These are phyloP conservation scores for Pavo muticus DNA, from an alignment of 2,113 vertebrate species.

Conservation along the genomic window DNA sequence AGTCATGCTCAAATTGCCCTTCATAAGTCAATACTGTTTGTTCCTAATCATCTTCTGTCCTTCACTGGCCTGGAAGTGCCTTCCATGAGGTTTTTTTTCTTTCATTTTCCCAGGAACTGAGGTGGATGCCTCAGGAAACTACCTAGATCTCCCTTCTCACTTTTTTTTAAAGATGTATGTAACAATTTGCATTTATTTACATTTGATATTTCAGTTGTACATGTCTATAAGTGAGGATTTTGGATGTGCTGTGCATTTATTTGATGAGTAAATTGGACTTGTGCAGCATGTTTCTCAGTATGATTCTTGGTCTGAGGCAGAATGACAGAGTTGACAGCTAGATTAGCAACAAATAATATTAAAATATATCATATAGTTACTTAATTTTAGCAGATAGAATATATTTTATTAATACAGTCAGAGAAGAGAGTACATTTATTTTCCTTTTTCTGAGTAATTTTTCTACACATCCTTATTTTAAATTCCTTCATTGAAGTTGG, in stretches of 20 bases:
- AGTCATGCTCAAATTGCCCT: not conserved
- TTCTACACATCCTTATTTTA: not conserved
- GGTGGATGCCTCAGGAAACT: rapidly evolving
- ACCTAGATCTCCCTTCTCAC: not conserved
- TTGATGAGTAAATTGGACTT: not conserved
- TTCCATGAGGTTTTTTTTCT: not conserved
- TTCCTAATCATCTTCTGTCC: not conserved
- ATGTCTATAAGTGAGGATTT: not conserved
- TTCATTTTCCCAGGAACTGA: not conserved
- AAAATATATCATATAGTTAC: not conserved
- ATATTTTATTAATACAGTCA: not conserved
- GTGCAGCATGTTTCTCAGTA: not conserved
- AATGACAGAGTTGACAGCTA: not conserved
- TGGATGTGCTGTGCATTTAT: rapidly evolving
- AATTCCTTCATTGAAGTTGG: not conserved
- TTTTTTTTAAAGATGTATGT: not conserved
- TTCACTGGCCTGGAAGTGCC: not conserved
- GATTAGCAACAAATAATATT: not conserved
- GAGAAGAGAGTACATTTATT: not conserved
- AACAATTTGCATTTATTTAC: rapidly evolving
- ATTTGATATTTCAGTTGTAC: not conserved
- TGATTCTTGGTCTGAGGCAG: not conserved
- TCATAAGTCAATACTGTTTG: not conserved
- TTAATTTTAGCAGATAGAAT: not conserved
- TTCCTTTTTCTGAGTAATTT: not conserved